These are phyloP conservation scores for Dromas ardeola DNA, from an alignment of 2,113 vertebrate species.

Conservation along the genomic window DNA sequence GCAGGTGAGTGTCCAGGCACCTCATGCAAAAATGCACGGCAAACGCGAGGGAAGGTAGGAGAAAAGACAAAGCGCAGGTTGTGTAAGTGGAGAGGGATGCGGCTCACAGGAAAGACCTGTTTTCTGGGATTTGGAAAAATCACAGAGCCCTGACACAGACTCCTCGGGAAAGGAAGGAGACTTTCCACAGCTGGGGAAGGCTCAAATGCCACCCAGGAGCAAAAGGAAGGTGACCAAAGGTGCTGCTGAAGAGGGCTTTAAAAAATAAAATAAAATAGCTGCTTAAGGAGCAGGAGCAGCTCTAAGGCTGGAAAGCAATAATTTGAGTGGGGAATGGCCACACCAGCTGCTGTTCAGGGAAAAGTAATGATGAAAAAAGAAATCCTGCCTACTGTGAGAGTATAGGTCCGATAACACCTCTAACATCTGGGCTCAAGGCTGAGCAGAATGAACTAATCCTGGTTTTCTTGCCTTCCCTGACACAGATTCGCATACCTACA, in stretches of 20 bases:
- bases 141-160: rapidly evolving
- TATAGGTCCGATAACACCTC: background rate
- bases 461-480: background rate
- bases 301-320: background rate
- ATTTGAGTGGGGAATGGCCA: background rate
- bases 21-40: rapidly evolving
- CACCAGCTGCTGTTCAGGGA: background rate
- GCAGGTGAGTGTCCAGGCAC: background rate
- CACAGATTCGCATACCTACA: background rate
- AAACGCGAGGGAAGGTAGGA: background rate
- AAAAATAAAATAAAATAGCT: background rate
- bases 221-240: background rate
- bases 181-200: background rate
- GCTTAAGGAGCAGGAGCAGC: background rate
- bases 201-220: background rate
- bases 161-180: background rate
- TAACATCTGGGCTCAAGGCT: background rate
- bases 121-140: background rate
- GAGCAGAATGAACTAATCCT: background rate
- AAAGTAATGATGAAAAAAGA: background rate
- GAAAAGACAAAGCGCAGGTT: background rate
- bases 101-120: background rate
- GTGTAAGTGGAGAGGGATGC: background rate
- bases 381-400: background rate
- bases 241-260: background rate